A percentile compares a stretch with the other conserved stretches of the same genome.
Evolutionary conservation across 2,113 vertebrate species (phyloP).

Genomic region (Leuciscus idus): DNA sequence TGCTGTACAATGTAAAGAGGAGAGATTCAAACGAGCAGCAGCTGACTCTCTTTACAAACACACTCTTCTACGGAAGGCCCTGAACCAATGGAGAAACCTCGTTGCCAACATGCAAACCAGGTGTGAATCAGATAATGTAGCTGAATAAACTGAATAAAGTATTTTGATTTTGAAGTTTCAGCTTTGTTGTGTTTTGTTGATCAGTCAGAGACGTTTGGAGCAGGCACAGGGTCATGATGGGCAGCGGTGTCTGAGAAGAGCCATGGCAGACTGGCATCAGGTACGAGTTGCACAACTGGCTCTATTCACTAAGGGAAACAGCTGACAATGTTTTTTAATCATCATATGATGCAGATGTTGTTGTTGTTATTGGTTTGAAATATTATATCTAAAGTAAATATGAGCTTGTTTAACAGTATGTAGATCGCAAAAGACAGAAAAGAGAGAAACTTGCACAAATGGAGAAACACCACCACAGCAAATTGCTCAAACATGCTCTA

Average conservation of each 20-base stretch:
- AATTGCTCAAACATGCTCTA: constrained; percentile 62
- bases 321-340: not conserved
- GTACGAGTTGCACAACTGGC: constrained; percentile 55
- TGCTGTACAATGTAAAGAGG: constrained; percentile 60
- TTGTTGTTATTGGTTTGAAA: not conserved
- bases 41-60: constrained; percentile 70
- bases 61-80: constrained; percentile 64
- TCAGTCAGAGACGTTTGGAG: constrained; percentile 66
- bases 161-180: not conserved
- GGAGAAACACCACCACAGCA: constrained; percentile 60
- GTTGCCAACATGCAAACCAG: constrained; percentile 58
- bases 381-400: constrained; percentile 50
- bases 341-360: constrained; percentile 4
- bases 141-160: not conserved
- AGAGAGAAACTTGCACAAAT: constrained; percentile 57
- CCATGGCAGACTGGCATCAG: constrained; percentile 72
- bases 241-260: constrained; percentile 56
- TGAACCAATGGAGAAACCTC: constrained; percentile 78
- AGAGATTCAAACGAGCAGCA: constrained; percentile 67
- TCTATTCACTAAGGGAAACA: not conserved
- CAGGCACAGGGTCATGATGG: constrained; percentile 64
- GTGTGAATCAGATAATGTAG: constrained; percentile 53
- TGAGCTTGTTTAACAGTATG: constrained; percentile 66
- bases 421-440: constrained; percentile 66
- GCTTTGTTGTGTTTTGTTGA: constrained; percentile 9